Evolutionary conservation across 2,113 vertebrate genomes (phyloP).

Genomic region (Phycodurus eques): DNA sequence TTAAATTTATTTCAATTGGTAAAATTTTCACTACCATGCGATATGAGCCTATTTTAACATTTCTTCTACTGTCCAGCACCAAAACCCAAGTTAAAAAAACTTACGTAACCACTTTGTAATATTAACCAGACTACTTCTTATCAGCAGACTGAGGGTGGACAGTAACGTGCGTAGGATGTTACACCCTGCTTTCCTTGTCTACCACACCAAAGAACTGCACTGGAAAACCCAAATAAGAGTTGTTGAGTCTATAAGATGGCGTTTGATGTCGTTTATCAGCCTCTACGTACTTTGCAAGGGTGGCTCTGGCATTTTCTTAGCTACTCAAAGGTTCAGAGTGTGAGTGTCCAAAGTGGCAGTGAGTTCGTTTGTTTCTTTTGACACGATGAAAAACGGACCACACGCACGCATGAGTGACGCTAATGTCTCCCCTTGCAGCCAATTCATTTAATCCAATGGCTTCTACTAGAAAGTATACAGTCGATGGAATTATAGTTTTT

Average conservation of each 20-base stretch:
- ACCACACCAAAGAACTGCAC: conserved; percentile 17
- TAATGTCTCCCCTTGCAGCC: background rate
- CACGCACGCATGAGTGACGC: conserved; percentile 11
- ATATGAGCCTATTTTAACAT: background rate
- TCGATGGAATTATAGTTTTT: background rate
- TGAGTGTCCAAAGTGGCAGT: conserved; percentile 31
- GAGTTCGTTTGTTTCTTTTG: conserved; percentile 55
- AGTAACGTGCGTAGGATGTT: conserved; percentile 27
- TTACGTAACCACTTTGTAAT: conserved; percentile 4
- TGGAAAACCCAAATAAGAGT: background rate
- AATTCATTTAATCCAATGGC: background rate
- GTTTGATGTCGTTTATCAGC: background rate
- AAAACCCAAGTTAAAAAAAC: background rate
- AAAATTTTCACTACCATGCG: background rate
- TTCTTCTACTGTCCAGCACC: background rate
- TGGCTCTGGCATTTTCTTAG: conserved; percentile 41
- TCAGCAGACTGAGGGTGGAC: conserved; percentile 24
- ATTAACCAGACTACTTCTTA: conserved; percentile 30
- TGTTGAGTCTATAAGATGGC: background rate
- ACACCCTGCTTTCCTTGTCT: conserved; percentile 6
- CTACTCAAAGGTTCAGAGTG: conserved; percentile 18
- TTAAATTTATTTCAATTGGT: conserved; percentile 3
- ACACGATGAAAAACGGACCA: conserved; percentile 32
- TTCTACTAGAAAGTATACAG: background rate
- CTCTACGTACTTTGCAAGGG: conserved; percentile 10